Base-by-base conservation (phyloP, 2,888 invertebrate species). In the Pyralis farinalis region DNA sequence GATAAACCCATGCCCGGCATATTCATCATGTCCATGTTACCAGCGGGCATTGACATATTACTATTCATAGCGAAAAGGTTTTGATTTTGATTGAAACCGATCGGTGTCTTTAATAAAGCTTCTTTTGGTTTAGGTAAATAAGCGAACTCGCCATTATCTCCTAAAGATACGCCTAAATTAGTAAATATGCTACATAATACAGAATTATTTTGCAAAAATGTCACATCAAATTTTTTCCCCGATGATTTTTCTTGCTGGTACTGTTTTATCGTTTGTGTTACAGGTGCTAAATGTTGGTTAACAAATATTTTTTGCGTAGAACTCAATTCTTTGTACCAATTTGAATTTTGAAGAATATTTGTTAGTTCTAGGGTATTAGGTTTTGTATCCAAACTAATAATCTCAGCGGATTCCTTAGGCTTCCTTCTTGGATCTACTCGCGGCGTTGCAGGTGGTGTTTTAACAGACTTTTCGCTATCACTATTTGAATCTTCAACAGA, bases 251-350 rank as follows among this genome's bases (percentile, higher is more conserved):
- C 92, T 58, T 91, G 92, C 48, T 93, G 91, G 52, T 89, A 90
- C 55, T 90, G 91, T 65, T 93, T 92, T 12, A 92, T 73, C 71
- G 90, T 90, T 50, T 90, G 91, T 5, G 92, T 91, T 7, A 93
- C 88, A 16, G 91, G 82, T 1, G 92, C 91, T 58, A 94, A 70
- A 64, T 94, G 90, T 59, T 94, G 93, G 63, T 94, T 94, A 0
- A 94, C 91, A 74, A 92, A 91, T 53, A 94, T 91, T 76, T 94
- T 94, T 64, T 93, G 92, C 49, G 93, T 94, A 40, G 93, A 93
- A 55, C 93, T 93, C 34, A 94, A 78, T 47, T 92, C 93, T 65
- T 92, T 93, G 63, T 93, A 94, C 91, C 94, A 94, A 41, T 88
- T 90, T 0, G 94, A 93, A 61, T 90, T 91, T 71, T 93, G 93